These are phyloP conservation scores for Melikaiella ostensackeni DNA, from an alignment of 2,888 invertebrate genomes.

Conservation along the genomic window DNA sequence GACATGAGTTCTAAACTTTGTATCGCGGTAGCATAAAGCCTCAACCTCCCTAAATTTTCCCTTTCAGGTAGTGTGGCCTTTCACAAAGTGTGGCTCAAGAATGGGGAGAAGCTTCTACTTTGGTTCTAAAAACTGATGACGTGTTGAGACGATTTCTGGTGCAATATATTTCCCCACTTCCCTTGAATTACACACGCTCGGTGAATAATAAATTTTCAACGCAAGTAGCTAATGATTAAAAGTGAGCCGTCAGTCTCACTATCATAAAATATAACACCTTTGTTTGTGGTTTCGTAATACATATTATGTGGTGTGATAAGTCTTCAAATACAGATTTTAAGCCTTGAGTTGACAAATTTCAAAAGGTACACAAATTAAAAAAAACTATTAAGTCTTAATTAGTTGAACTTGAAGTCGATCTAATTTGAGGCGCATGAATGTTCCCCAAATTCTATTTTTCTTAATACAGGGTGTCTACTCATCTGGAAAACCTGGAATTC, in stretches of 20 bases:
- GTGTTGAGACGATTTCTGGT: conserved; percentile 21
- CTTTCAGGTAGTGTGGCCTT: too few species aligned
- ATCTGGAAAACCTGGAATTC: too few species aligned
- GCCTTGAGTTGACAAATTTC: too few species aligned
- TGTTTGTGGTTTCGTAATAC: background rate
- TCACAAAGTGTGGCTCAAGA: conserved; percentile 19
- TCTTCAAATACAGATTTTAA: too few species aligned
- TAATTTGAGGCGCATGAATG: too few species aligned
- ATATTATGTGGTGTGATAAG: too few species aligned
- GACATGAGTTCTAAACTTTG: conserved; percentile 2
- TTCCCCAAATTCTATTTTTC: too few species aligned
- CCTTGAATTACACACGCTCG: conserved; percentile 7
- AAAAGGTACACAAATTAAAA: too few species aligned
- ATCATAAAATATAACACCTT: background rate
- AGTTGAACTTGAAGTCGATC: too few species aligned
- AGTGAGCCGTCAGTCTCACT: background rate
- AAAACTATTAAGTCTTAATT: too few species aligned
- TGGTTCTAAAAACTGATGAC: conserved; percentile 28
- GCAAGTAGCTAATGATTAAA: conserved; percentile 7
- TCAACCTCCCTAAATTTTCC: background rate
- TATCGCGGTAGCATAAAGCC: conserved; percentile 9
- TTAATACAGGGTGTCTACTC: too few species aligned
- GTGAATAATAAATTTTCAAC: conserved; percentile 28
- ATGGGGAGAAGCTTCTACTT: background rate
- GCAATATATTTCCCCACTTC: background rate